phyloP scores from a whole-genome alignment of 2,888 invertebrate genomes.

The Xylota segnis region DNA sequence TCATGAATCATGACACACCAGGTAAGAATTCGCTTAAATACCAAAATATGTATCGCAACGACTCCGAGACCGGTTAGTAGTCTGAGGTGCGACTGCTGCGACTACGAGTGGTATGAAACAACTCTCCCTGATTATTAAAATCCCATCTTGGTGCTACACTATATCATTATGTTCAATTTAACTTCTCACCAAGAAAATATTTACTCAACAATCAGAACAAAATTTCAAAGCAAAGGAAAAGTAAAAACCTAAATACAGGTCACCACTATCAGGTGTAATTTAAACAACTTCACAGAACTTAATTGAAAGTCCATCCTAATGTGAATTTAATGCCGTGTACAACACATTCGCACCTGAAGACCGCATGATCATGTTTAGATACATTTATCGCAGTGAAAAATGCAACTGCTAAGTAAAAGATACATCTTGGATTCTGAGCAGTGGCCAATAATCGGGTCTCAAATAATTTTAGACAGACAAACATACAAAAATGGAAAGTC shows the following conservation, averaged over 20 bases:
- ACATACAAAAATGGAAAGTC: background rate
- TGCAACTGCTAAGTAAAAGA: background rate
- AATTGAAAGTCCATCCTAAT: slow-evolving; percentile 49
- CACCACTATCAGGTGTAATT: slow-evolving; percentile 52
- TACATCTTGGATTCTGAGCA: background rate
- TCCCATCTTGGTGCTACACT: slow-evolving; percentile 44
- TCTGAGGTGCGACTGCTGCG: slow-evolving; percentile 9
- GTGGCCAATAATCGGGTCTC: background rate
- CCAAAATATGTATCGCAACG: slow-evolving; percentile 3
- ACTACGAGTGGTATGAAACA: background rate
- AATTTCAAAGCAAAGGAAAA: background rate
- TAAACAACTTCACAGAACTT: slow-evolving; percentile 30
- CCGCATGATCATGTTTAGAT: slow-evolving; percentile 8
- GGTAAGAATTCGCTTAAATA: slow-evolving; percentile 22
- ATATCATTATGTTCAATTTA: slow-evolving; percentile 58
- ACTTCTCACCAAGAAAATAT: slow-evolving; percentile 18
- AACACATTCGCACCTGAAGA: slow-evolving; percentile 39
- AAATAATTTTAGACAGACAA: background rate
- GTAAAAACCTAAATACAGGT: slow-evolving; percentile 42
- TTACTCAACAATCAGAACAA: background rate
- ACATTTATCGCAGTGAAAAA: slow-evolving; percentile 10
- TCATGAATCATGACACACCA: slow-evolving; percentile 48
- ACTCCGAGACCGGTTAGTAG: slow-evolving; percentile 27
- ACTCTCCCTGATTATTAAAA: slow-evolving; percentile 54
- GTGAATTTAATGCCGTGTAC: slow-evolving; percentile 66